Percentiles rank a stretch among this genome's conserved stretches.
phyloP scores from a whole-genome alignment of 2,888 invertebrate species.

The Tuberolachnus salignus region DNA sequence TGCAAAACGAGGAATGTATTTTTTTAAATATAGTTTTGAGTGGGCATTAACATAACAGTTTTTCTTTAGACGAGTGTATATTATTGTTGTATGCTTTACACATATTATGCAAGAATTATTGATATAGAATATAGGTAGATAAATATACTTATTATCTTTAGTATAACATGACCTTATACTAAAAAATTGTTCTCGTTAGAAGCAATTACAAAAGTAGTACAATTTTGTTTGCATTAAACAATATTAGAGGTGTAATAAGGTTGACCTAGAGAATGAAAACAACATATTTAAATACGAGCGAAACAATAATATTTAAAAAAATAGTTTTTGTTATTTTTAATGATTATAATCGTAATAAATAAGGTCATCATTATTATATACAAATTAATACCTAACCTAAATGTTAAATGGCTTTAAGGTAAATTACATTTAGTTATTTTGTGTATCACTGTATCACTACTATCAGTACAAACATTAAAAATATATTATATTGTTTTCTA shows the following conservation, averaged over 20 bases:
- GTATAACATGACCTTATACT: not conserved
- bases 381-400: too few relatives aligned
- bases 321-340: conserved; percentile 22
- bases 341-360: not conserved
- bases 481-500: too few relatives aligned
- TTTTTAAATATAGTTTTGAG: too few relatives aligned
- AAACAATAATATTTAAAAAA: conserved; percentile 24
- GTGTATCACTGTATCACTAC: too few relatives aligned
- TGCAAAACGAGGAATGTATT: too few relatives aligned
- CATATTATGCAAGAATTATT: not conserved
- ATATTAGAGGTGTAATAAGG: conserved; percentile 3
- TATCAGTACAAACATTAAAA: too few relatives aligned
- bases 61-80: too few relatives aligned
- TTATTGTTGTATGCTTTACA: too few relatives aligned
- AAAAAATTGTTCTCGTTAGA: conserved; percentile 1
- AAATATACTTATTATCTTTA: not conserved
- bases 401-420: too few relatives aligned
- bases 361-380: not conserved
- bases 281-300: conserved; percentile 1
- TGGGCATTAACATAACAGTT: too few relatives aligned
- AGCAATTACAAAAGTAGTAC: not conserved
- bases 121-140: not conserved
- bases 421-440: too few relatives aligned
- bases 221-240: conserved; percentile 16
- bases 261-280: conserved; percentile 32